Percentiles rank a stretch among this genome's conserved stretches.
These are phyloP conservation scores for Varecia variegata DNA, from an alignment of 2,797 vertebrate genomes.

Conservation along the genomic window DNA sequence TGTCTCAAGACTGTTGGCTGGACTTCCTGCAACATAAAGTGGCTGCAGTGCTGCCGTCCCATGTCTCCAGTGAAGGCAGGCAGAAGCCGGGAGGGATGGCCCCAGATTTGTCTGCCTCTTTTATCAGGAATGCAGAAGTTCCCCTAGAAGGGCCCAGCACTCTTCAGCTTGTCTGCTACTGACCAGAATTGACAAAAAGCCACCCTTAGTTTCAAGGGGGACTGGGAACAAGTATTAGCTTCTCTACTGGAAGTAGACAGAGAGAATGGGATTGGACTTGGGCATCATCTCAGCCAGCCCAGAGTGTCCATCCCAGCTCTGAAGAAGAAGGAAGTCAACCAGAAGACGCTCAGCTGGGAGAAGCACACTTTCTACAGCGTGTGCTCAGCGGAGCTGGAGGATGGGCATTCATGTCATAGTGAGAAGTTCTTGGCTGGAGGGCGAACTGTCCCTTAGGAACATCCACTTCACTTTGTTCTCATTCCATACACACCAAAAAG, in stretches of 20 bases:
- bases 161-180: background rate
- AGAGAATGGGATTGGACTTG: background rate
- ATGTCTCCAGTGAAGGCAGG: background rate
- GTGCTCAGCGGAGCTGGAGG: background rate
- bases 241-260: background rate
- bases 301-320: background rate
- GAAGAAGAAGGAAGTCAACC: background rate
- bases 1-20: background rate
- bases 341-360: background rate
- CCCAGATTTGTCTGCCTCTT: background rate
- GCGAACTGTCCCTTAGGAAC: background rate
- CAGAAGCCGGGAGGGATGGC: background rate
- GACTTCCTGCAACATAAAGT: background rate
- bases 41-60: background rate
- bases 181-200: background rate
- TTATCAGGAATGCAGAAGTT: background rate
- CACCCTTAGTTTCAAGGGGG: background rate
- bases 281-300: background rate
- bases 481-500: background rate
- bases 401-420: background rate
- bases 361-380: background rate
- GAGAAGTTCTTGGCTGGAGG: background rate
- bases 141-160: background rate
- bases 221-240: background rate
- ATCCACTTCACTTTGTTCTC: background rate